These are phyloP conservation scores for Agelaius phoeniceus DNA, from an alignment of 2,113 vertebrate species.

Conservation along the genomic window DNA sequence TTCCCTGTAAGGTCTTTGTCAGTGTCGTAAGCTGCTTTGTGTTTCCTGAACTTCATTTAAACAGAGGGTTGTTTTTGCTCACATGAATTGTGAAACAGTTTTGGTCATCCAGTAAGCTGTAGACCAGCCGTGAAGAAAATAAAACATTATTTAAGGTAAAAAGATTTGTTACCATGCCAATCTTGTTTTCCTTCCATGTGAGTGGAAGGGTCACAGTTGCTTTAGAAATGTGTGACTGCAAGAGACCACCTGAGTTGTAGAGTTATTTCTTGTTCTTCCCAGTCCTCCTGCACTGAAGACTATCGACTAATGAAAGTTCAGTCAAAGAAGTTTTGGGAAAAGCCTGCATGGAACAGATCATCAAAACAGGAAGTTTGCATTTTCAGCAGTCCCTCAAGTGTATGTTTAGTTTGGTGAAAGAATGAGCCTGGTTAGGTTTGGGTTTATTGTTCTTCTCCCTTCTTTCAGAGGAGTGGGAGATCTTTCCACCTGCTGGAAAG, in stretches of 20 bases:
- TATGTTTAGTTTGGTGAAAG: background rate
- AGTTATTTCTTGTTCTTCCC: background rate
- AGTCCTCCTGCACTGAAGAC: background rate
- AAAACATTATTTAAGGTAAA: background rate
- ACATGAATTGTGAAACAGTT: background rate
- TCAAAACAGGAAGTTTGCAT: background rate
- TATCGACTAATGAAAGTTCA: background rate
- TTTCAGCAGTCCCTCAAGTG: background rate
- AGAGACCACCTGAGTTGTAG: background rate
- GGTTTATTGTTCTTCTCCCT: background rate
- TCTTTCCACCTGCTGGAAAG: background rate
- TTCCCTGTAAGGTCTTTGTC: background rate
- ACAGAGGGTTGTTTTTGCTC: background rate
- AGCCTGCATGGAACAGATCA: background rate
- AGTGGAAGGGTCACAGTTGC: background rate
- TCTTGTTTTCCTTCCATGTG: background rate
- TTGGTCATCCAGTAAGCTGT: background rate
- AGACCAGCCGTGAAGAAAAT: background rate
- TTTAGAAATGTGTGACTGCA: background rate
- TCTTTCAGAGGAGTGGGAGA: background rate
- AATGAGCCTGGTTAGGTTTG: background rate
- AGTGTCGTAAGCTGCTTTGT: background rate
- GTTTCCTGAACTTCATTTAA: background rate
- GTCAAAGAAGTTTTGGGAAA: background rate
- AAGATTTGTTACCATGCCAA: background rate